Evolutionary conservation across 2,113 vertebrate genomes (phyloP).

Genomic region (Pituophis catenifer): DNA sequence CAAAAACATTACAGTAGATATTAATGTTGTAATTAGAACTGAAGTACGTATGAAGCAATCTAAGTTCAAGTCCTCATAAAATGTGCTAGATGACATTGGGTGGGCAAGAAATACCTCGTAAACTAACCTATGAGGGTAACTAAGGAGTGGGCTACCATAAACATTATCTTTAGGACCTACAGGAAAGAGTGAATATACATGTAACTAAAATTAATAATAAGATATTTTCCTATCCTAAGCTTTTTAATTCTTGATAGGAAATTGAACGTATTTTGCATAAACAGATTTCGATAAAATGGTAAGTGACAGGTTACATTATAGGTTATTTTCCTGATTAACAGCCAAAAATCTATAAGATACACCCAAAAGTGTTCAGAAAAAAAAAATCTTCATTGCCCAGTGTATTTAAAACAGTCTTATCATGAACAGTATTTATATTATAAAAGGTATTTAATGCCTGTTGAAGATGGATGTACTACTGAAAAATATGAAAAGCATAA

Average conservation of each 20-base stretch:
- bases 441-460: constrained; percentile 19
- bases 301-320: too few species aligned
- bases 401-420: neutral
- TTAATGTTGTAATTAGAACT: neutral
- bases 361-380: too few species aligned
- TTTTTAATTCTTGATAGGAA: neutral
- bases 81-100: neutral
- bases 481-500: constrained; percentile 13
- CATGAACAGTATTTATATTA: constrained; percentile 3
- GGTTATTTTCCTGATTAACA: too few species aligned
- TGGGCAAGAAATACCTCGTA: neutral
- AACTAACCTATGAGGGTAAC: neutral
- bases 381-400: too few species aligned
- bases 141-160: neutral
- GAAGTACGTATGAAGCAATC: neutral
- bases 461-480: constrained; percentile 43
- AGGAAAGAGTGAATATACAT: neutral
- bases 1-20: neutral
- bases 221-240: neutral
- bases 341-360: too few species aligned
- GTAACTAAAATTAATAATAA: neutral
- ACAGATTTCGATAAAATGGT: too few species aligned
- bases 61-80: neutral
- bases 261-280: too few species aligned
- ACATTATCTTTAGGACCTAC: neutral